Base-by-base conservation (phyloP, 1,140 invertebrate species). In the Papilio dardanus region DNA sequence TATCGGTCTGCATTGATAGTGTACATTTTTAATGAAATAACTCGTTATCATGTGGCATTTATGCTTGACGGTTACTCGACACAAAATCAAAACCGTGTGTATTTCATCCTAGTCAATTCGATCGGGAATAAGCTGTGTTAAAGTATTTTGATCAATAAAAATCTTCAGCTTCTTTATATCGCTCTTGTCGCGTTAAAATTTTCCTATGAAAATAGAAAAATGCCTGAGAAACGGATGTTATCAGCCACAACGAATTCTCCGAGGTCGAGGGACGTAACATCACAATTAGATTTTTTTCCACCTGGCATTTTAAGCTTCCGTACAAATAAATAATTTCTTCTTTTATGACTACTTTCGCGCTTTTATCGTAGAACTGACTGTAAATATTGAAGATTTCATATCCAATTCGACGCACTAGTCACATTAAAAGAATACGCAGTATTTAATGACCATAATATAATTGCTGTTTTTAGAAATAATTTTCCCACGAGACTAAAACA, bases 401-500 rank as follows among this genome's bases (percentile, higher is more conserved):
- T 62, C 12, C 54, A 62, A 62, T 68, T 37, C 35, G 37, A 14
- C 31, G 31, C 31, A 37, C 21, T 68, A 37, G 35, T 35, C 35
- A 37, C 67, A 16, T 35, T 37, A 68, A 35, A n/a, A 67, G n/a
- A 62, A 33, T 66, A 66, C 28, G 8, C 28, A 66, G 65, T 35
- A 35, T 31, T 35, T 19, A 14, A 12, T 66, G 35, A 66, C 30
- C 12, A 35, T n/a, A n/a, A 66, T 66, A 33, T 66, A 35, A 66
- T 35, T 35, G 31, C 3, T 40, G 19, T 35, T 33, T 68, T 33
- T 40, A 40, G 35, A 69, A 69, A 69, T 69, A 37, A 69, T 69
- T 21, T 66, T 69, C 67, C 67, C 67, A 69, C 67, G 35, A 42
- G 67, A 37, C 67, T 69, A 69, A 42, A 69, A 69, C 67, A 69